Percentiles rank a stretch among this genome's conserved stretches.
Evolutionary conservation across 2,888 invertebrate species (phyloP).

Genomic region (Cynaeus angustus): DNA sequence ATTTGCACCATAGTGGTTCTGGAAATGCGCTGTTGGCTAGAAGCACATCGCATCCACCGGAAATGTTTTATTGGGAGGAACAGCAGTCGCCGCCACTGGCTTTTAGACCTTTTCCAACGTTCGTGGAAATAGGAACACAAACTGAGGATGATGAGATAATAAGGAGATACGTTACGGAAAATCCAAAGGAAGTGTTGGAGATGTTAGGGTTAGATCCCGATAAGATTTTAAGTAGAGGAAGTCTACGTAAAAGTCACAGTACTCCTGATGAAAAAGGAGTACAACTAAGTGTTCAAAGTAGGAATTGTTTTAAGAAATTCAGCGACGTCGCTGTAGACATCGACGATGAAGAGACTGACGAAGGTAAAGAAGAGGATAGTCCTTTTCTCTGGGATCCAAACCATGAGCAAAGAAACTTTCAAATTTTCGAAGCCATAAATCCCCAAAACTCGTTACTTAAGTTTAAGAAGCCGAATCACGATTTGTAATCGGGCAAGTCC

Average conservation of each 20-base stretch:
- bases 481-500: conserved; percentile 46
- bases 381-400: conserved; percentile 64
- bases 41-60: conserved; percentile 89
- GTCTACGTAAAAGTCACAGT: conserved; percentile 63
- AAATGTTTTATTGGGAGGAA: conserved; percentile 86
- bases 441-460: conserved; percentile 51
- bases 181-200: conserved; percentile 83
- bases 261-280: conserved; percentile 61
- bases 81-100: conserved; percentile 70
- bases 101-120: conserved; percentile 63
- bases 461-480: conserved; percentile 56
- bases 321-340: conserved; percentile 54
- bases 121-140: conserved; percentile 73
- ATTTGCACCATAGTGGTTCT: conserved; percentile 67
- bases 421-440: conserved; percentile 58
- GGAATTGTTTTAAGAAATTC: conserved; percentile 41
- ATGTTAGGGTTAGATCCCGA: conserved; percentile 82
- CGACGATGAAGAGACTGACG: conserved; percentile 53
- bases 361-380: conserved; percentile 57
- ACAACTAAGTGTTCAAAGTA: conserved; percentile 43
- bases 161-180: conserved; percentile 80
- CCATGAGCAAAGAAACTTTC: conserved; percentile 51
- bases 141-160: conserved; percentile 76
- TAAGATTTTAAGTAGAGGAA: conserved; percentile 63
- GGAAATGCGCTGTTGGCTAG: conserved; percentile 78